Evolutionary conservation across 1,140 invertebrate genomes (phyloP), one percentile per base, ranked within the genome.

Genomic region (Bombus terrestris): DNA sequence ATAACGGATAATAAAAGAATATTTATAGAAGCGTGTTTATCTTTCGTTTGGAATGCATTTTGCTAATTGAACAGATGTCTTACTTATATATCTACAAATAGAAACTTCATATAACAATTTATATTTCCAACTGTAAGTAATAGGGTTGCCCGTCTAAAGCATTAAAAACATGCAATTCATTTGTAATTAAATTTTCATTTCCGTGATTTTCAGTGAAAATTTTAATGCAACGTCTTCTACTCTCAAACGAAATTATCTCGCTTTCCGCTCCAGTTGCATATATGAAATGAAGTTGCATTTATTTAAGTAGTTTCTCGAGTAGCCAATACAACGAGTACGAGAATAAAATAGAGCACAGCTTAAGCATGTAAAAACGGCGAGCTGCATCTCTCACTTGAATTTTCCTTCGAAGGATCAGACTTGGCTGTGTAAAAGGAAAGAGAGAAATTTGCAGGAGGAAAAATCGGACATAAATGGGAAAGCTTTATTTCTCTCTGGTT

Each of bases 401-500:
- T 81, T 59, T 57, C 37, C 9, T 43, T 28, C 69, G 32, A 32
- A 71, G 37, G 32, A 53, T 69, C 64, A 43, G 39, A 22, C 35
- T 43, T 22, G 9, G 18, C 41, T 28, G 25, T 8, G 47, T 6
- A 41, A 77, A 35, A 69, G 25, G n/a, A 35, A 69, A 32, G 22
- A 18, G 18, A 25, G 5, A 47, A 78, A 43, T 39, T 78, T 83
- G 28, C 76, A 53, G 64, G 32, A 47, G 32, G 39, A 85, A 73
- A 79, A 80, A 53, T 80, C 28, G 22, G 69, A 62, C 35, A 72
- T 25, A 73, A 79, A 85, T 64, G 53, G 47, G 12, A 10, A 41
- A 73, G 35, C 39, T 79, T 85, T 62, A 85, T 53, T 53, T 32
- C 43, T 1, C 43, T n/a, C 64, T 37, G 37, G 28, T 43, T 35